Evolutionary conservation across 1,140 invertebrate genomes (phyloP), one percentile per base, ranked within the genome.

Genomic region (Drosophila micromelanica): DNA sequence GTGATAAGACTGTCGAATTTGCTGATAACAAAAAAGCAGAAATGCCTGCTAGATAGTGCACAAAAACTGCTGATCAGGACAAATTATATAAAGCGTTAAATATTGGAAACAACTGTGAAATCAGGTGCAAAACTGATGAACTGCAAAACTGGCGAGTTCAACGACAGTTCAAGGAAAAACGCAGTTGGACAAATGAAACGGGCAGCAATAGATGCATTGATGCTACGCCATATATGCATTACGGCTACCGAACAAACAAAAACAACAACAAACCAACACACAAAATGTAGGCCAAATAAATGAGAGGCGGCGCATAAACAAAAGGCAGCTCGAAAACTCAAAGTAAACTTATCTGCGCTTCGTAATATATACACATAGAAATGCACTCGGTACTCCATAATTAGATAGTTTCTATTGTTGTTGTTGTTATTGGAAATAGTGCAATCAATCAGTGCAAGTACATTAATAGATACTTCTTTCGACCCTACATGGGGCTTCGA

Each of bases 241-340:
- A 54, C 40, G 65, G 54, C 61, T 45, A 43, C 63, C 37, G 62
- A 55, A 55, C 45, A 59, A 52, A 72, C 62, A 65, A 51, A 59
- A 52, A 72, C 62, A 65, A 51, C 20, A 64, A 64, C 35, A 62
- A 30, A 13, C 23, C 11, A 45, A 43, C 20, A 45, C 3, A 51
- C 64, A 49, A 75, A 67, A 87, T 81, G 62, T 86, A 78, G 78
- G 82, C 78, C 81, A 86, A 71, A 70, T 81, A 62, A 74, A 69
- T 72, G 78, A 30, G 71, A 20, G 51, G 56, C 56, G 40, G 51
- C 59, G 15, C 64, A 73, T 87, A 86, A 86, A 86, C 78, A 87
- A 87, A 40, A 63, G 27, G 4, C 15, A 40, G 23, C 6, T 46
- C 11, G 37, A 70, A 45, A 76, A 59, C 54, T 23, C 59, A 48